phyloP scores from a whole-genome alignment of 2,797 vertebrate genomes.

The Moxostoma hubbsi region DNA sequence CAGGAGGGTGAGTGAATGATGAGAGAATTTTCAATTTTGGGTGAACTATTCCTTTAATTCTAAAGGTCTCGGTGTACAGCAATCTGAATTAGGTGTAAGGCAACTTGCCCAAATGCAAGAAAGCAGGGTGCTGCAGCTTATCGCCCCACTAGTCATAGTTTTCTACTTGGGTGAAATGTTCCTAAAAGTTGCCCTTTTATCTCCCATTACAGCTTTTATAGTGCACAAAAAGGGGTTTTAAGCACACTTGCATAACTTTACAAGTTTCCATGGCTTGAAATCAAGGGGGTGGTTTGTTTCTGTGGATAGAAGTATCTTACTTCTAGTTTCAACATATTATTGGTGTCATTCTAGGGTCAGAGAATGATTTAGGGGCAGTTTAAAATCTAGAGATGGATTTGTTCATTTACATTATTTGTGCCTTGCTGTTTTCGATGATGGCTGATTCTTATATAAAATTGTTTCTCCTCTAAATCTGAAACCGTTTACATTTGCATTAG shows the following conservation, averaged over 20 bases:
- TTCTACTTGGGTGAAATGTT: background rate
- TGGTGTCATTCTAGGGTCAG: constrained; percentile 17
- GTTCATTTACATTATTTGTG: background rate
- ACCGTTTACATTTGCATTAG: background rate
- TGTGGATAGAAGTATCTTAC: background rate
- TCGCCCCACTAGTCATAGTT: background rate
- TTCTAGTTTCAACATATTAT: background rate
- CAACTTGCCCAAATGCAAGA: background rate
- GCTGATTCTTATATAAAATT: background rate
- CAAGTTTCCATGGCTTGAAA: background rate
- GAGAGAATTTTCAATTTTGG: too few relatives aligned
- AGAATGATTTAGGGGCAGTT: background rate
- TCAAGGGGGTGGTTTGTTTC: background rate
- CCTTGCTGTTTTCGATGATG: too few relatives aligned
- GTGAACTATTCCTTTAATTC: background rate
- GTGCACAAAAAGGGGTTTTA: background rate
- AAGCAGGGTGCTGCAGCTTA: background rate
- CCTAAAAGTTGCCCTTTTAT: background rate
- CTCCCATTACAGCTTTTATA: background rate
- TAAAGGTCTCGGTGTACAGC: background rate
- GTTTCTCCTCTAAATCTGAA: background rate
- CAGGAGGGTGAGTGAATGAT: too few relatives aligned
- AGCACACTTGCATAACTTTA: background rate
- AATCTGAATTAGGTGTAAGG: background rate
- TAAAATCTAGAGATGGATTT: background rate